These are phyloP conservation scores for Thamnaconus septentrionalis DNA, from an alignment of 2,113 vertebrate species.

Conservation along the genomic window DNA sequence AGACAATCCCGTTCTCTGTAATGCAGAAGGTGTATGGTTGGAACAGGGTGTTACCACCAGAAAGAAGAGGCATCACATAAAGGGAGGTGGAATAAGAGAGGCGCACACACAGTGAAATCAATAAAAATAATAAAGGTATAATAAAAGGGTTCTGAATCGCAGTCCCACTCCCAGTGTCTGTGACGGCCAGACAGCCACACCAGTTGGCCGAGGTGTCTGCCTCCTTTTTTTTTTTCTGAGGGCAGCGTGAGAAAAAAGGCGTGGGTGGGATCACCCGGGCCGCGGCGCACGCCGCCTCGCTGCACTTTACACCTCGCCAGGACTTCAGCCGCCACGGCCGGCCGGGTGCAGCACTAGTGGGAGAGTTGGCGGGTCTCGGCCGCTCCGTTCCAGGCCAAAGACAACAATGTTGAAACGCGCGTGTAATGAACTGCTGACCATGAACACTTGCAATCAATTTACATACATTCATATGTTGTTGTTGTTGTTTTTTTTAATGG, in stretches of 20 bases:
- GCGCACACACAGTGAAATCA: not conserved
- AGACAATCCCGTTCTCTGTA: slow-evolving; percentile 37
- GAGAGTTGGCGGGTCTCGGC: slow-evolving; percentile 56
- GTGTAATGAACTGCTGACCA: slow-evolving; percentile 1
- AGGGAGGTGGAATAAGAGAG: slow-evolving; percentile 1
- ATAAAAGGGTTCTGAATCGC: slow-evolving; percentile 1
- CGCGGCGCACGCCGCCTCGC: slow-evolving; percentile 42
- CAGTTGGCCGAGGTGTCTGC: slow-evolving; percentile 60
- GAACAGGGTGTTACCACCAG: not conserved
- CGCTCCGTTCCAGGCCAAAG: slow-evolving; percentile 31
- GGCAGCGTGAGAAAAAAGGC: slow-evolving; percentile 60
- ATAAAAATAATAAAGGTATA: too few species aligned
- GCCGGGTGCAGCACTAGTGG: slow-evolving; percentile 31
- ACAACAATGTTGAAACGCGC: slow-evolving; percentile 15
- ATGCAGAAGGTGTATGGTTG: not conserved
- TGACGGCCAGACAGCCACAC: slow-evolving; percentile 49
- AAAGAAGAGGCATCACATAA: slow-evolving; percentile 3
- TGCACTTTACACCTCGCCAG: slow-evolving; percentile 63
- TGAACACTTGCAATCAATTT: not conserved
- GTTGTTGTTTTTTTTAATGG: too few species aligned
- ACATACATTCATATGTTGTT: not conserved
- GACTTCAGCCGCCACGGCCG: slow-evolving; percentile 48
- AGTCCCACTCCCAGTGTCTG: slow-evolving; percentile 35
- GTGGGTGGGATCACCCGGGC: slow-evolving; percentile 66
- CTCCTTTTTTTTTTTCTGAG: slow-evolving; percentile 37